Conservation (phyloP, 2,113 vertebrate species). For the Sinocyclocheilus rhinocerous region DNA sequence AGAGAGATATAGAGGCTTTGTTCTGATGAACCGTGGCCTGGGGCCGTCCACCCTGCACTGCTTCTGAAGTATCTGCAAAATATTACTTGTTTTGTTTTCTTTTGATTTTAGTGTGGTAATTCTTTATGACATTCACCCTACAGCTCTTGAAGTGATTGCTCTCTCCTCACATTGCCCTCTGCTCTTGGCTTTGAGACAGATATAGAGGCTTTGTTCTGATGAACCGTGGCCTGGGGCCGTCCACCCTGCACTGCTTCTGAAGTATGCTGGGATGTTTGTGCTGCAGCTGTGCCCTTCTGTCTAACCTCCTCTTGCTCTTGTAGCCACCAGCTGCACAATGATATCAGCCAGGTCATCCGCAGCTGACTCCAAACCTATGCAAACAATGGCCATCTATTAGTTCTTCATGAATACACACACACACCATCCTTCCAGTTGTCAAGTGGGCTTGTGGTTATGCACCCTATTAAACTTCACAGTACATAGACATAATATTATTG, state of each 20-base stretch:
- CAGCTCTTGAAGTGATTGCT: neutral
- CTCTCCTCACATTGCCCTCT: no score
- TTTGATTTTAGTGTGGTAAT: neutral
- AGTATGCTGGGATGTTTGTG: conserved; percentile 44
- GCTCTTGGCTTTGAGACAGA: conserved; percentile 5
- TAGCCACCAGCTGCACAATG: conserved; percentile 85
- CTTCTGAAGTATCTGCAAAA: conserved; percentile 8
- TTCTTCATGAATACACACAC: conserved; percentile 12
- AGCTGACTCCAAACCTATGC: conserved; percentile 80
- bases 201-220: conserved; percentile 13
- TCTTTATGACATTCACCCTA: neutral
- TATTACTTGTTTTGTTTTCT: no score
- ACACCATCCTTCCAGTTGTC: conserved; percentile 16
- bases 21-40: conserved; percentile 45
- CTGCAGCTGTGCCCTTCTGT: conserved; percentile 71
- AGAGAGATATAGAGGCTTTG: conserved; percentile 8
- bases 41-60: conserved; percentile 35
- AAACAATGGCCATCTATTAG: conserved; percentile 66
- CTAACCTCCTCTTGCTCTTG: conserved; percentile 52
- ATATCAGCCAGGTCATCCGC: conserved; percentile 82
- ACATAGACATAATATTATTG: neutral
- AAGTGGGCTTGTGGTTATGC: neutral
- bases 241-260: conserved; percentile 47
- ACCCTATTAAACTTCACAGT: neutral
- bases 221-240: conserved; percentile 42